Evolutionary conservation across 2,888 invertebrate species (phyloP).

Genomic region (Torymus texanus): DNA sequence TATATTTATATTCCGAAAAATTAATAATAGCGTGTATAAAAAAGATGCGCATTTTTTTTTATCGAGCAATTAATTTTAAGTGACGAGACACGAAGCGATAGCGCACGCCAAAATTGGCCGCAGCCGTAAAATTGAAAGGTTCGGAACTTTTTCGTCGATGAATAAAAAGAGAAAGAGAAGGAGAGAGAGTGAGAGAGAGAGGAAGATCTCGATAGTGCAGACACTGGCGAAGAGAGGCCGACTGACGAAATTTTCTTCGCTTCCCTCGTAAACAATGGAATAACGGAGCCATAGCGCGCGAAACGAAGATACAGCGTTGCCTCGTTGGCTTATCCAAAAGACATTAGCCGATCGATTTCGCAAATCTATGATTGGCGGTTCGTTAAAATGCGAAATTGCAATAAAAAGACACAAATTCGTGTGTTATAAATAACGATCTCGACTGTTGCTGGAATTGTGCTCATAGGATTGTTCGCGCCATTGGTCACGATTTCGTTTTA

Average conservation of each 20-base stretch:
- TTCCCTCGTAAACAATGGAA: conserved; percentile 24
- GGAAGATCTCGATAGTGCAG: neutral
- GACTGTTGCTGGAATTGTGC: neutral
- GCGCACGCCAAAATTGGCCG: neutral
- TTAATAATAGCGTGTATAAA: no score
- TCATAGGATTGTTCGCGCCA: neutral
- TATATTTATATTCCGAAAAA: no score
- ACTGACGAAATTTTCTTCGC: conserved; percentile 15
- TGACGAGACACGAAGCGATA: no score
- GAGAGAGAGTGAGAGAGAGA: no score
- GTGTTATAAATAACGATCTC: conserved; percentile 14
- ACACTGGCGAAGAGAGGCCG: neutral
- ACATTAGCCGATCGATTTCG: conserved; percentile 22
- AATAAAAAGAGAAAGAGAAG: no score
- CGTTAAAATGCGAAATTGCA: neutral
- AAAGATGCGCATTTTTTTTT: no score
- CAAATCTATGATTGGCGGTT: conserved; percentile 9
- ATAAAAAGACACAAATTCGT: conserved; percentile 24
- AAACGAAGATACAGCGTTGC: neutral
- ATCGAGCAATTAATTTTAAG: no score
- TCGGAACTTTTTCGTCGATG: neutral
- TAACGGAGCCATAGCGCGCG: conserved; percentile 4
- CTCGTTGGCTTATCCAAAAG: neutral
- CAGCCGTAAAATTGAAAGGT: neutral
- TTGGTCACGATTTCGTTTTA: no score